phyloP scores from a whole-genome alignment of 2,113 vertebrate genomes.

The Chionomys nivalis region DNA sequence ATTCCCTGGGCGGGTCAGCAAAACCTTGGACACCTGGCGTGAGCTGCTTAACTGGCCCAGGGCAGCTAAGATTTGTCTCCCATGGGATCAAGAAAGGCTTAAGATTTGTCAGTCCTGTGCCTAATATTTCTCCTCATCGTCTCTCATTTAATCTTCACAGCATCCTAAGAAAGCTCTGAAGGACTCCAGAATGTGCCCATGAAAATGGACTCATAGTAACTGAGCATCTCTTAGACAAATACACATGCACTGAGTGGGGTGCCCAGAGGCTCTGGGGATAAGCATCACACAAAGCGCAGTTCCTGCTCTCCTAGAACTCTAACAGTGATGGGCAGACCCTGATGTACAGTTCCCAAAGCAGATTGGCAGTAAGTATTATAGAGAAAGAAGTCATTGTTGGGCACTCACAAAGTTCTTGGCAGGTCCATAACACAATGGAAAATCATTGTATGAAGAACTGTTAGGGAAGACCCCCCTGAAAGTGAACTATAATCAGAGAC shows the following conservation, averaged over 20 bases:
- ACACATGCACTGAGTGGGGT: not conserved
- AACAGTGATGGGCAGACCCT: not conserved
- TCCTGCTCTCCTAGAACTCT: not conserved
- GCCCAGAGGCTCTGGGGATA: not conserved
- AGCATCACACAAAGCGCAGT: not conserved
- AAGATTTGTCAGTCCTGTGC: not conserved
- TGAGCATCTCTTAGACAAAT: not conserved
- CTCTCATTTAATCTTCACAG: not conserved
- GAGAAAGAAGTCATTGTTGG: not conserved
- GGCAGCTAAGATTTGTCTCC: not conserved
- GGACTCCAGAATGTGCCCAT: not conserved
- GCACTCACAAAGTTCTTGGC: not conserved
- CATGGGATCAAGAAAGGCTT: not conserved
- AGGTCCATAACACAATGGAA: not conserved
- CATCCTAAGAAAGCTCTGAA: not conserved
- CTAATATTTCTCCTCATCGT: not conserved
- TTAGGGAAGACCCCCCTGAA: not conserved
- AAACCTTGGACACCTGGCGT: not conserved
- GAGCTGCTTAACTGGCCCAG: not conserved
- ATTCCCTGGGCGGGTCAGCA: not conserved
- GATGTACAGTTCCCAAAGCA: not conserved
- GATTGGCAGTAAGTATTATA: not conserved
- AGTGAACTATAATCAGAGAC: not conserved
- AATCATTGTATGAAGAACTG: not conserved
- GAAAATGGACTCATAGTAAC: not conserved